Evolutionary conservation across 2,797 vertebrate species (phyloP), one percentile per base, ranked within the genome.

Genomic region (Hippoglossus hippoglossus): DNA sequence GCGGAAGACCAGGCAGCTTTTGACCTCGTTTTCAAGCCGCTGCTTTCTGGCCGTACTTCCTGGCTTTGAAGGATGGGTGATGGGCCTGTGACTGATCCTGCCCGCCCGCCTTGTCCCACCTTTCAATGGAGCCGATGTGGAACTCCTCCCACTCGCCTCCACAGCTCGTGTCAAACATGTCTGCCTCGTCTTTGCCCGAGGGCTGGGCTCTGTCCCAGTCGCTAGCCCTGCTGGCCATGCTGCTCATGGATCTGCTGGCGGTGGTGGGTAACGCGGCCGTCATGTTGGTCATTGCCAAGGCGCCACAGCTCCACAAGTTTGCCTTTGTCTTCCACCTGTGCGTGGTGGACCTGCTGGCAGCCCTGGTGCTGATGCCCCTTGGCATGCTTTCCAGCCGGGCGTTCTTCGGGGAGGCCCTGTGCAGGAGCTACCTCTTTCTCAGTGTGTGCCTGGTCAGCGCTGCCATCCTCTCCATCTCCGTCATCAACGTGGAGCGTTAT

Each of bases 241-340:
- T 99, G 79, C 94, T 99, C 72, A 93, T 99, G 88, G 97, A 99
- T 94, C 87, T 99, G 86, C 92, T 96, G 49, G 98, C 98, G 47
- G 96, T 99, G 63, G 95, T 96, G 70, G 97, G 97, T 83, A 99
- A 99, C 1, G 94, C 95, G 2, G 96, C 98, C 1, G 95, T 99
- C 86, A 98, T 99, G 97, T 94, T 95, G 0, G 98, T 99, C 63
- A 99, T 99, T 5, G 96, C 96, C 52, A 98, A 96, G 93, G 97
- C 97, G 0, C 98, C 97, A 0, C 96, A 97, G 75, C 94, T 99
- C 68, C 95, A 97, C 75, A 99, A 99, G 88, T 99, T 99, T 82
- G 96, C 98, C 93, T 98, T 99, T 0, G 98, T 99, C 91, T 98
- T 99, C 95, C 98, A 99, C 95, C 95, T 99, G 86, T 99, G 98